Evolutionary conservation across 1,140 invertebrate species (phyloP).

Genomic region (Bombyx mandarina): DNA sequence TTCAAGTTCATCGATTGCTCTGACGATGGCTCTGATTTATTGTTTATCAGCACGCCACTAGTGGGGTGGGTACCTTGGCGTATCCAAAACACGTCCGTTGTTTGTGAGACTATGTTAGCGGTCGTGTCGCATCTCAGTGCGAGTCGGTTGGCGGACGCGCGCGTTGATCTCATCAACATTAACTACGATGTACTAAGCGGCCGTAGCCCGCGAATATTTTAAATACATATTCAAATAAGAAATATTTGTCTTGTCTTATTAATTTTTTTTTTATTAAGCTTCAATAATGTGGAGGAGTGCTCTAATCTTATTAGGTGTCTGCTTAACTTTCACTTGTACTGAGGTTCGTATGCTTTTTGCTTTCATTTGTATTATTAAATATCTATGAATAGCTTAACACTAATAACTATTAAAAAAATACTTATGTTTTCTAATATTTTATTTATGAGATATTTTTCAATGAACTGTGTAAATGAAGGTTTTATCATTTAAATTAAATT

Average conservation of each 20-base stretch:
- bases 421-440: neutral
- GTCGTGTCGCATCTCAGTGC: slow-evolving; percentile 45
- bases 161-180: slow-evolving; percentile 36
- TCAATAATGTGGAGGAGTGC: slow-evolving; percentile 53
- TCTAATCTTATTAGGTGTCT: slow-evolving; percentile 41
- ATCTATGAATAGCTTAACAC: neutral
- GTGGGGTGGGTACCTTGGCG: slow-evolving; percentile 34
- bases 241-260: slow-evolving; percentile 23
- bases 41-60: slow-evolving; percentile 16
- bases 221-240: slow-evolving; percentile 35
- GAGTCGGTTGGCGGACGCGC: slow-evolving; percentile 39
- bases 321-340: slow-evolving; percentile 42
- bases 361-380: slow-evolving; percentile 10
- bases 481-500: too few species aligned
- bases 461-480: too few species aligned
- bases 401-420: neutral
- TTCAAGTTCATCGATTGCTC: slow-evolving; percentile 1
- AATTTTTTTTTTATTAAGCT: slow-evolving; percentile 22
- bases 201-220: slow-evolving; percentile 42
- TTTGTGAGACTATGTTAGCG: slow-evolving; percentile 16
- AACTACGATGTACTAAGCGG: slow-evolving; percentile 30
- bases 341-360: slow-evolving; percentile 39
- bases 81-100: slow-evolving; percentile 49
- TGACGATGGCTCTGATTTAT: slow-evolving; percentile 10
- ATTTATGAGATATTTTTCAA: neutral